These are phyloP conservation scores for Pyrrhia umbra DNA, from an alignment of 2,888 invertebrate species.

Conservation along the genomic window DNA sequence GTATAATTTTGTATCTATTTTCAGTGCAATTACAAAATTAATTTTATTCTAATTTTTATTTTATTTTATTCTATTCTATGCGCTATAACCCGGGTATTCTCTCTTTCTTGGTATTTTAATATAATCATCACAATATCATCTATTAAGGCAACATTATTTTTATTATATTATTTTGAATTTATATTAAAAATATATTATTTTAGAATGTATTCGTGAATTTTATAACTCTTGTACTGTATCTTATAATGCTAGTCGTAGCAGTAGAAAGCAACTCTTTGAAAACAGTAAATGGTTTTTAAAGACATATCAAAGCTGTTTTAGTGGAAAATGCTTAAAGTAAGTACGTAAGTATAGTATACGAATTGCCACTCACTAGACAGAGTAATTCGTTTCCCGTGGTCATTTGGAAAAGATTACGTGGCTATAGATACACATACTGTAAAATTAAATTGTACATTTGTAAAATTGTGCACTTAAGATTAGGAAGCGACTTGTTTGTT, in stretches of 20 bases:
- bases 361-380: constrained; percentile 17
- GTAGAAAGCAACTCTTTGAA: constrained; percentile 1
- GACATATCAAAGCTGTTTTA: constrained; percentile 37
- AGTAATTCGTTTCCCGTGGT: constrained; percentile 19
- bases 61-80: too few species aligned
- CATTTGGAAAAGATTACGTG: constrained; percentile 14
- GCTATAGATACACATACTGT: background rate
- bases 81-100: too few species aligned
- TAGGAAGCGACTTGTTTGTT: background rate
- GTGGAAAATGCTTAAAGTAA: constrained; percentile 30
- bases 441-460: background rate
- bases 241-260: constrained; percentile 11
- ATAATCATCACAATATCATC: too few species aligned
- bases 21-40: too few species aligned
- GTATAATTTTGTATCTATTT: too few species aligned
- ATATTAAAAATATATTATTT: background rate
- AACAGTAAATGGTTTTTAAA: constrained; percentile 35
- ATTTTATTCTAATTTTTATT: too few species aligned
- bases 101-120: too few species aligned
- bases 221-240: background rate
- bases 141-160: too few species aligned
- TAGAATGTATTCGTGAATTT: too few species aligned
- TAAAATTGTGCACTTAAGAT: background rate
- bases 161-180: too few species aligned
- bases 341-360: constrained; percentile 13